Evolutionary conservation across 2,888 invertebrate genomes (phyloP), one percentile per base, ranked within the genome.

Genomic region (Plebejus anna): DNA sequence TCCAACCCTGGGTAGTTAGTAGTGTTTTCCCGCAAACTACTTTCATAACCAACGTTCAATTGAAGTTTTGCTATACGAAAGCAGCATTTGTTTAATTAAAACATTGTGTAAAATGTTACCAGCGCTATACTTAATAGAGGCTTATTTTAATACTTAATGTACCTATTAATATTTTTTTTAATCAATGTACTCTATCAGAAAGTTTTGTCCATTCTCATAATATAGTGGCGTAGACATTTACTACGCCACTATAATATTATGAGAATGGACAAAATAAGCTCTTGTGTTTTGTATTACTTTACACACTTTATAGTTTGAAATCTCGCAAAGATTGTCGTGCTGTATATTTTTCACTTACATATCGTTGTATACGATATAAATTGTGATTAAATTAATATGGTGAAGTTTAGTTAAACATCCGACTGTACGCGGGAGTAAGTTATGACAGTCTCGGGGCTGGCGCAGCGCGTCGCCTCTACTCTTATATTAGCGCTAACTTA

Each of bases 401-500:
- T 16, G 1, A 73, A 73, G 73, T 55, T 28, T 51, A 72, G 72
- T 72, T 73, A 55, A 73, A 73, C 51, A 55, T 77, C 75, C 73
- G 75, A 55, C 70, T 36, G 81, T 82, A 84, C 83, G 84, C 82
- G 86, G 82, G 86, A 83, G 85, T 84, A 90, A 91, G 88, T 92
- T 91, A 91, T 91, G 90, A 91, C 89, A 89, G 89, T 89, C 88
- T 88, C 87, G 82, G 84, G 86, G 87, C 84, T 83, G 82, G 82
- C 81, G 82, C 79, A 82, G 80, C 80, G 82, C 81, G 81, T 78
- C 82, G 84, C 85, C 82, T n/a, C 51, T 16, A 73, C 90, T 92
- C 92, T 94, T 91, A 91, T 91, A 93, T 92, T 93, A 93, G 89
- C 89, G 85, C 89, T 86, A 91, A 92, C 89, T 93, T 91, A 89